A percentile compares a stretch with the other conserved stretches of the same genome.
Evolutionary conservation across 2,113 vertebrate species (phyloP).

Genomic region (Canis aureus): DNA sequence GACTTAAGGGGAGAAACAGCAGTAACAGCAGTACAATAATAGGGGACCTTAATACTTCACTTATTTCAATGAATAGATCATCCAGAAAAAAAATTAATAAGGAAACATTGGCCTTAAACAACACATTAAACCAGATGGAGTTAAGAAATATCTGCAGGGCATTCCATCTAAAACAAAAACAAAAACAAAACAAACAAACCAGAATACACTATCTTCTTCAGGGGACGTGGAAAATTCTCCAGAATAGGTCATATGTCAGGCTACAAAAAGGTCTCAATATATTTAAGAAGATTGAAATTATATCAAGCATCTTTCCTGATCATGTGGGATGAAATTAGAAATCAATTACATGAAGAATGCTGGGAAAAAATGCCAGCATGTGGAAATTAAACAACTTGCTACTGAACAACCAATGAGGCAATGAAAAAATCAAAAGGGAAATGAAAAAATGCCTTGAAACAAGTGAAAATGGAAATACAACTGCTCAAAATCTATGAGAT

Average conservation of each 20-base stretch:
- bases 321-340: neutral
- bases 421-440: neutral
- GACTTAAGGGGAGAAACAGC: neutral
- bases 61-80: neutral
- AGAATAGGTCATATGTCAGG: neutral
- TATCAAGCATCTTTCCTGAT: neutral
- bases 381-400: neutral
- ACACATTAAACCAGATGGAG: neutral
- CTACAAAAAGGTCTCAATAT: neutral
- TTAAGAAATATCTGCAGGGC: neutral
- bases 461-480: neutral
- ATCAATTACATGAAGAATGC: neutral
- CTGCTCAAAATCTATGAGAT: neutral
- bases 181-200: neutral
- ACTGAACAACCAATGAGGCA: neutral
- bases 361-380: neutral
- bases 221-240: neutral
- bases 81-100: neutral
- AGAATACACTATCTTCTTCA: neutral
- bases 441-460: neutral
- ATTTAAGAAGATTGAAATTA: neutral
- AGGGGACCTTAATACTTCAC: neutral
- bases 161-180: neutral
- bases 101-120: neutral
- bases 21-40: neutral